Evolutionary conservation across 2,113 vertebrate genomes (phyloP).

Genomic region (Clarias batrachus): DNA sequence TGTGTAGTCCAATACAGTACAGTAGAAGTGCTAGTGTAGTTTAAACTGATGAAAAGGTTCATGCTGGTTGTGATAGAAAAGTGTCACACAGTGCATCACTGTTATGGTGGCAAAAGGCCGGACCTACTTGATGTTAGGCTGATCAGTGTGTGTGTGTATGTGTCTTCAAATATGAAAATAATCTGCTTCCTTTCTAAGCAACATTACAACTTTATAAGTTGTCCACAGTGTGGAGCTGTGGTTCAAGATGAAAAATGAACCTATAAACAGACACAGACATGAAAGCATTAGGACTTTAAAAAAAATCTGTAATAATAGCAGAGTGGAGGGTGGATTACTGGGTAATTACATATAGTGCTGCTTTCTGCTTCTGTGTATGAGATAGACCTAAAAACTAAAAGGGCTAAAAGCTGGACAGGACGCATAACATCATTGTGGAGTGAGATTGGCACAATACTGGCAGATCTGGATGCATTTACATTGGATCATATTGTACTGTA

Average conservation of each 20-base stretch:
- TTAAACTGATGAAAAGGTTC: too few species aligned
- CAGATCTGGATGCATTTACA: neutral
- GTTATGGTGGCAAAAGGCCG: too few species aligned
- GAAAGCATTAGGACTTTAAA: neutral
- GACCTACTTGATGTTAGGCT: too few species aligned
- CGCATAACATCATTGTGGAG: neutral
- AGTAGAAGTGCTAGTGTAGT: too few species aligned
- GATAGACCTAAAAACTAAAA: neutral
- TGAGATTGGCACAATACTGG: neutral
- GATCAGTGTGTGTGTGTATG: too few species aligned
- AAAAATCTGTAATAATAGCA: neutral
- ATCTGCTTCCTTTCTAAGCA: neutral
- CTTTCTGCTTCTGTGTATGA: neutral
- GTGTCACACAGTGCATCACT: too few species aligned
- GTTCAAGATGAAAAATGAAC: neutral
- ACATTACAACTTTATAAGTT: neutral
- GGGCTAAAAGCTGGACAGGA: neutral
- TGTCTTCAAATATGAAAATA: neutral
- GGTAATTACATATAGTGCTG: neutral
- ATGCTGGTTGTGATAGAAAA: too few species aligned
- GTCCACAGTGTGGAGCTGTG: slow-evolving; percentile 46
- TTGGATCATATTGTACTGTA: neutral
- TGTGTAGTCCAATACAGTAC: too few species aligned
- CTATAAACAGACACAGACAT: neutral
- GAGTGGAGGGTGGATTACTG: neutral